Percentiles rank a stretch among this genome's conserved stretches.
phyloP scores from a whole-genome alignment of 2,888 invertebrate genomes.

The Xestia xanthographa region DNA sequence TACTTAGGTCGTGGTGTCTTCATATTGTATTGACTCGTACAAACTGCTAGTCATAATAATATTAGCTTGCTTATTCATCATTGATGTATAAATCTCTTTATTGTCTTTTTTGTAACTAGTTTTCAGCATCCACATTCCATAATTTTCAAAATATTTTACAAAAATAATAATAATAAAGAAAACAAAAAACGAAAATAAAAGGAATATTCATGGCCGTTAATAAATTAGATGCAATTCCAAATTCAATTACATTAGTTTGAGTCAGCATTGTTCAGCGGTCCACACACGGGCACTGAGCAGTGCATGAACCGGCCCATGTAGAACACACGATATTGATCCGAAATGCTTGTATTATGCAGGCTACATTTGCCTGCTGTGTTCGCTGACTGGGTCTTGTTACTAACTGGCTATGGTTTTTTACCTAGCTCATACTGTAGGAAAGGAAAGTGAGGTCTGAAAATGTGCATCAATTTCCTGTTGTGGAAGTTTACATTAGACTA shows the following conservation, averaged over 20 bases:
- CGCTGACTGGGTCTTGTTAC: conserved; percentile 15
- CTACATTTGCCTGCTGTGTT: conserved; percentile 26
- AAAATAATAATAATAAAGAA: neutral
- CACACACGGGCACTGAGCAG: conserved; percentile 22
- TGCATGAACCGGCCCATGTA: conserved; percentile 18
- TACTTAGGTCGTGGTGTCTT: neutral
- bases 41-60: neutral
- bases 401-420: conserved; percentile 10
- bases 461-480: neutral
- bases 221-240: conserved; percentile 45
- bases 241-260: conserved; percentile 62
- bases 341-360: conserved; percentile 35
- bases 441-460: conserved; percentile 17
- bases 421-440: neutral
- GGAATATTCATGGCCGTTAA: conserved; percentile 1
- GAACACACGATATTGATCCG: conserved; percentile 45
- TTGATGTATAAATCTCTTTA: neutral
- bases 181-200: conserved; percentile 6
- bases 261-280: conserved; percentile 58
- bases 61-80: neutral
- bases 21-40: neutral
- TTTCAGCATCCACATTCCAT: neutral
- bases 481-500: no score
- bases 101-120: neutral
- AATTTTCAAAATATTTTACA: neutral